A percentile compares a stretch with the other conserved stretches of the same genome.
Evolutionary conservation across 2,888 invertebrate species (phyloP).

Genomic region (Volucella zonaria): DNA sequence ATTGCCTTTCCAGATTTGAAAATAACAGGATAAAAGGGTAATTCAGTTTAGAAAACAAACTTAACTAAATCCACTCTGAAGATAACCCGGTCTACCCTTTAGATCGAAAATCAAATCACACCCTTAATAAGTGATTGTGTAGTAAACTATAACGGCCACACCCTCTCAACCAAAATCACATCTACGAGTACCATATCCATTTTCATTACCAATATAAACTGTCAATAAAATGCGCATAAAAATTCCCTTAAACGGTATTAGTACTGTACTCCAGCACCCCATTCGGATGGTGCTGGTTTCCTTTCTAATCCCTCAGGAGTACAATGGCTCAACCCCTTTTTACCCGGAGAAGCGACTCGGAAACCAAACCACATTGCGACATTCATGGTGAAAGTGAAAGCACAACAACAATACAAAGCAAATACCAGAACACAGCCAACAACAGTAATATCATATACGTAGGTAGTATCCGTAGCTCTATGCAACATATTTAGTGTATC

Average conservation of each 20-base stretch:
- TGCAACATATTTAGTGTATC: slow-evolving; percentile 69
- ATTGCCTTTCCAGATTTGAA: too few species aligned
- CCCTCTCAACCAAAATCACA: slow-evolving; percentile 79
- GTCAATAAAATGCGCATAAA: slow-evolving; percentile 73
- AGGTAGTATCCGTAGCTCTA: not conserved
- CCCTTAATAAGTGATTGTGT: slow-evolving; percentile 21
- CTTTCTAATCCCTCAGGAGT: slow-evolving; percentile 43
- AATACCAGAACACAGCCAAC: slow-evolving; percentile 56
- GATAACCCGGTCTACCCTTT: not conserved
- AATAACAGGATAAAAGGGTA: too few species aligned
- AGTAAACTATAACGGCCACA: slow-evolving; percentile 75
- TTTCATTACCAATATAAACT: slow-evolving; percentile 73
- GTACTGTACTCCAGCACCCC: not conserved
- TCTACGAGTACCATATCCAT: slow-evolving; percentile 76
- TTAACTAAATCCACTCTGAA: not conserved
- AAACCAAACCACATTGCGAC: slow-evolving; percentile 58
- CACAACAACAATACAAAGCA: slow-evolving; percentile 38
- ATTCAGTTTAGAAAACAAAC: not conserved
- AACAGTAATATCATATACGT: not conserved
- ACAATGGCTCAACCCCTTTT: slow-evolving; percentile 67
- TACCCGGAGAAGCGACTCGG: slow-evolving; percentile 17
- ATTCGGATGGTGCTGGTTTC: slow-evolving; percentile 6
- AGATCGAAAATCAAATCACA: slow-evolving; percentile 36
- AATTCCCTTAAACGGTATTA: slow-evolving; percentile 65
- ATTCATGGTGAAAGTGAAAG: slow-evolving; percentile 68